phyloP scores from a whole-genome alignment of 2,113 vertebrate genomes.

The Pteruthius melanotis region DNA sequence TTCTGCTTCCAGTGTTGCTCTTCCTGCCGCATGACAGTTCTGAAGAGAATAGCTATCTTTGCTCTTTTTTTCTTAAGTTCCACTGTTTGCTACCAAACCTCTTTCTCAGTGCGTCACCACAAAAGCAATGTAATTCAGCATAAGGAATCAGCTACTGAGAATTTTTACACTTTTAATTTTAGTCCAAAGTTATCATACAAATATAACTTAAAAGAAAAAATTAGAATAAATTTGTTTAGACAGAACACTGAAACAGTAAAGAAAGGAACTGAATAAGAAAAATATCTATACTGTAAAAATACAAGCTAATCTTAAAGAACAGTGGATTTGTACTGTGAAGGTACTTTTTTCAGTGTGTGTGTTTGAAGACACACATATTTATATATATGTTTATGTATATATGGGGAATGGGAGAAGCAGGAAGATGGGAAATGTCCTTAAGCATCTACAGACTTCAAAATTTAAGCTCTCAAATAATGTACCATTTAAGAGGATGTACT shows the following conservation, averaged over 20 bases:
- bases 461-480: accelerated
- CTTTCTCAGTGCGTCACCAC: not conserved
- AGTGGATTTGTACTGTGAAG: slow-evolving; percentile 11
- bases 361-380: not conserved
- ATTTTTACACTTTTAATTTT: not conserved
- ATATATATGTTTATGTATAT: not conserved
- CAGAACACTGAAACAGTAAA: not conserved
- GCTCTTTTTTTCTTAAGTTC: not conserved
- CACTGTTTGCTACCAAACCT: not conserved
- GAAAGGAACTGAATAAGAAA: not conserved
- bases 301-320: not conserved
- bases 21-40: not conserved
- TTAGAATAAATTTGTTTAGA: not conserved
- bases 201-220: not conserved
- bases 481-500: not conserved
- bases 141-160: not conserved
- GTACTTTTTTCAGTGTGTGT: not conserved
- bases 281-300: not conserved
- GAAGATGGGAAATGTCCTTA: not conserved
- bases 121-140: not conserved
- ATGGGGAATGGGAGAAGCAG: not conserved
- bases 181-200: not conserved
- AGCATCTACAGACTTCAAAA: not conserved
- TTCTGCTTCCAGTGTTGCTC: not conserved
- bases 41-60: not conserved